Evolutionary conservation across 2,113 vertebrate species (phyloP).

Genomic region (Bettongia penicillata): DNA sequence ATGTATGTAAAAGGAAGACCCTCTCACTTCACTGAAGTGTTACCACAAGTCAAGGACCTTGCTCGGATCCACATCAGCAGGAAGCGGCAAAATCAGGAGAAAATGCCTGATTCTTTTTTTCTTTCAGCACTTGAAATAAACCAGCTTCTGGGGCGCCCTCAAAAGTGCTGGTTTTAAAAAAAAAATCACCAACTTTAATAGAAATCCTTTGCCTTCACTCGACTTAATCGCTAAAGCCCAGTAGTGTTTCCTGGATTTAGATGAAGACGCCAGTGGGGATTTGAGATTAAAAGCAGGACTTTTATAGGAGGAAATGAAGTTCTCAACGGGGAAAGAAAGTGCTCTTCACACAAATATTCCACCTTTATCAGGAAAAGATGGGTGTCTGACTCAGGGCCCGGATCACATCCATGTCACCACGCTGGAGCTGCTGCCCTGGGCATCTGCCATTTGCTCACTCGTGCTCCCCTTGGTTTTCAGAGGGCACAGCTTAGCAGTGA

Average conservation of each 20-base stretch:
- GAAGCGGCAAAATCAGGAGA: not conserved
- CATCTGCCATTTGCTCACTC: not conserved
- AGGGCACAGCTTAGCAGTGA: not conserved
- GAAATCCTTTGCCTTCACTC: conserved; percentile 90
- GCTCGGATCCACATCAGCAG: not conserved
- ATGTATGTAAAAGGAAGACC: not conserved
- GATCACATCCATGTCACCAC: conserved; percentile 39
- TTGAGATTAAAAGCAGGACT: conserved; percentile 89
- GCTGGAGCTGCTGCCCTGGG: not conserved
- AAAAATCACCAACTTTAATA: conserved; percentile 84
- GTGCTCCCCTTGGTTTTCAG: not conserved
- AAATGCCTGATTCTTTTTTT: not conserved
- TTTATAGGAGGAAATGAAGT: conserved; percentile 89
- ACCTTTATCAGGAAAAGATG: conserved; percentile 73
- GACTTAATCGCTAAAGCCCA: conserved; percentile 91
- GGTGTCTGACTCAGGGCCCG: conserved; percentile 72
- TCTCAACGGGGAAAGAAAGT: conserved; percentile 85
- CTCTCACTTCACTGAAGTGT: not conserved
- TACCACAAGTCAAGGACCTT: not conserved
- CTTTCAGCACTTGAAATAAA: conserved; percentile 78
- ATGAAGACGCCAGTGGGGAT: conserved; percentile 88
- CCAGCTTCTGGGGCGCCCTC: conserved; percentile 75
- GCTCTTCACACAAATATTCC: conserved; percentile 85
- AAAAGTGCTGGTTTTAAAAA: conserved; percentile 78
- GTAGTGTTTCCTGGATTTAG: conserved; percentile 88